A percentile compares a stretch with the other conserved stretches of the same genome.
These are phyloP conservation scores for Neelides folsomi DNA, from an alignment of 2,888 invertebrate species.

Conservation along the genomic window DNA sequence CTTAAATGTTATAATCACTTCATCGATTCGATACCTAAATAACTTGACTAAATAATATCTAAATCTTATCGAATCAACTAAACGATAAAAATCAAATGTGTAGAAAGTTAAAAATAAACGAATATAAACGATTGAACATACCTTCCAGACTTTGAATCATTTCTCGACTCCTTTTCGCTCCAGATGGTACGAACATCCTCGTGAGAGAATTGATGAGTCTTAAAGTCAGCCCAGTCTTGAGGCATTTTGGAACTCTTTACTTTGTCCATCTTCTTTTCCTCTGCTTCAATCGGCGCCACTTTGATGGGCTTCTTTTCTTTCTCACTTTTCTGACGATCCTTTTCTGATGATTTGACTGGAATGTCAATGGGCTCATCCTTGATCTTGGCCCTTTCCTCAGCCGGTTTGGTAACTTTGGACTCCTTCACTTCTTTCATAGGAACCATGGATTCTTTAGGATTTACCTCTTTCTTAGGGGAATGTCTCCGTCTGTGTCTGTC, in stretches of 20 bases:
- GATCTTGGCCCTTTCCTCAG: slow-evolving; percentile 24
- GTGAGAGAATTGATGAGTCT: slow-evolving; percentile 18
- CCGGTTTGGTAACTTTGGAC: slow-evolving; percentile 1
- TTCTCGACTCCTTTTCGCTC: slow-evolving; percentile 3
- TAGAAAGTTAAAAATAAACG: no score
- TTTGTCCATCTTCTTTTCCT: slow-evolving; percentile 24
- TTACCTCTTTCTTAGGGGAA: slow-evolving; percentile 6
- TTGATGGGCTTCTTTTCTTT: no score
- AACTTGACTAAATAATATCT: no score
- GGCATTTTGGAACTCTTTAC: slow-evolving; percentile 26
- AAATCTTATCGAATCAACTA: no score
- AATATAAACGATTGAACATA: slow-evolving; percentile 1
- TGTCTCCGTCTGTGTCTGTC: slow-evolving; percentile 14
- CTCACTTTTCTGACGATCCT: no score
- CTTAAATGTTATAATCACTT: no score
- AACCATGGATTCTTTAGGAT: neutral
- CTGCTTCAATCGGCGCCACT: slow-evolving; percentile 4
- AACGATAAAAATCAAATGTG: no score
- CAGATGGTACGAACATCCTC: slow-evolving; percentile 23
- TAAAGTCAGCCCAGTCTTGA: slow-evolving; percentile 28
- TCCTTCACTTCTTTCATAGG: slow-evolving; percentile 3
- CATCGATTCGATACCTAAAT: no score
- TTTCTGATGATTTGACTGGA: no score
- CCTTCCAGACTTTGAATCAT: slow-evolving; percentile 7
- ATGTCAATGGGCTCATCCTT: slow-evolving; percentile 6